phyloP scores from a whole-genome alignment of 1,140 invertebrate species.

The Neodiprion lecontei region DNA sequence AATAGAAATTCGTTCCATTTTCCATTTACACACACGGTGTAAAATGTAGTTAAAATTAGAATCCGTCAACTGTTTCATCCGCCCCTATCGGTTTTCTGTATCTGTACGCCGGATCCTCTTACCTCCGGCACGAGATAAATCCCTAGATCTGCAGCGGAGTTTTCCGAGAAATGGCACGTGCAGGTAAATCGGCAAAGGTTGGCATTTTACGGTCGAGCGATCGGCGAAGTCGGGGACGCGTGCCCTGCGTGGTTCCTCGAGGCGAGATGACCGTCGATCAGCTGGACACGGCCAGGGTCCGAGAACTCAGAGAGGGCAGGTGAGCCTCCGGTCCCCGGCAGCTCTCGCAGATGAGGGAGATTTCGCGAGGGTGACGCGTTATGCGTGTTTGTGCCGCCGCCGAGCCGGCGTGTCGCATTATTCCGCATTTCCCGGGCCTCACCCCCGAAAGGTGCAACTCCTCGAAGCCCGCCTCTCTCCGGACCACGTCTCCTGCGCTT shows the following conservation, averaged over 20 bases:
- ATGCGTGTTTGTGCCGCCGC: too few relatives aligned
- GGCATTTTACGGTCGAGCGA: not conserved
- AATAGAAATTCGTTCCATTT: too few relatives aligned
- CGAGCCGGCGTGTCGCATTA: too few relatives aligned
- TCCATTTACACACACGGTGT: not conserved
- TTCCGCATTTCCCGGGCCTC: too few relatives aligned
- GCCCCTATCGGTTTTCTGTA: not conserved
- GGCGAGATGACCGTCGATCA: conserved; percentile 19
- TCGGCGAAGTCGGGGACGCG: not conserved
- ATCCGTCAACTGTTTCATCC: not conserved
- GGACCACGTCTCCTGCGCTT: too few relatives aligned
- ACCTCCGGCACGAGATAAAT: too few relatives aligned
- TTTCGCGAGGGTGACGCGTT: not conserved
- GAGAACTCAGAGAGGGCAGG: conserved; percentile 11
- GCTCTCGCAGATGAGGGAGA: not conserved
- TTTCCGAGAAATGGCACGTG: conserved; percentile 2
- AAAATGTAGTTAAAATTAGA: not conserved
- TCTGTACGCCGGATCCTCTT: too few relatives aligned
- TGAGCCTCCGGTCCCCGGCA: conserved; percentile 13
- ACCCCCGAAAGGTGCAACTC: too few relatives aligned
- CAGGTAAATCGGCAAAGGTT: not conserved
- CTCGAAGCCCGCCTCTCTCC: too few relatives aligned
- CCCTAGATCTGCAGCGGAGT: too few relatives aligned
- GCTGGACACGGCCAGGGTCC: conserved; percentile 18
- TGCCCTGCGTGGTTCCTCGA: conserved; percentile 11